Base-by-base conservation (phyloP, 2,797 vertebrate genomes). In the Argentina silus region DNA sequence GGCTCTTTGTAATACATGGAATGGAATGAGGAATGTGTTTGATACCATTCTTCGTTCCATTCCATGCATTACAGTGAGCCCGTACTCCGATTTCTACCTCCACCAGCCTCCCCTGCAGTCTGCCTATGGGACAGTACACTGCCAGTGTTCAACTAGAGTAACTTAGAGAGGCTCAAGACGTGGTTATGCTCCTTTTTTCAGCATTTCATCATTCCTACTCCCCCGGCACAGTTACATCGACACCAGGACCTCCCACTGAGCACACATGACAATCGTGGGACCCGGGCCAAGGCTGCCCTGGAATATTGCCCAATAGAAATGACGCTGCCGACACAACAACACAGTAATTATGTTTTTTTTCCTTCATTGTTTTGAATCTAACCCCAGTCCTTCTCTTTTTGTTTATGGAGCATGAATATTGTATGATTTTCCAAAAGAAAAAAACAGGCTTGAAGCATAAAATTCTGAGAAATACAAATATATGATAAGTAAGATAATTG, bases 331-430 rank as follows among this genome's bases (percentile, higher is more conserved):
- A 80, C 62, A 62, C 23, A 83, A 78, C 78, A 81, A 83, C 78
- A 67, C 75, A 74, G 71, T 76, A 74, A 88, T 85, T 86, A 75
- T 83, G 81, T 81, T 86, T n/a, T n/a, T n/a, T n/a, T n/a, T n/a
- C n/a, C n/a, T 87, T 82, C 76, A 88, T 88, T 92, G 90, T 91
- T 90, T 88, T 86, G 79, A 77, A 80, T 85, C 53, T 69, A 83
- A 85, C 79, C 83, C 77, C 56, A 62, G 79, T 89, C 81, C 82
- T 79, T n/a, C 73, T 76, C 63, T 76, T 86, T 78, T 84, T 89
- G 78, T 91, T 90, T 91, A n/a, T n/a, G n/a, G n/a, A n/a, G 84
- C 84, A 88, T 91, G 81, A 89, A 91, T 91, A 90, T 92, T 83
- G 63, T 19, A 89, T 85, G 83, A 87, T 85, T 78, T 83, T 76